A percentile compares a stretch with the other conserved stretches of the same genome.
Conservation (phyloP, 2,888 invertebrate species). For the Diarsia mendica region DNA sequence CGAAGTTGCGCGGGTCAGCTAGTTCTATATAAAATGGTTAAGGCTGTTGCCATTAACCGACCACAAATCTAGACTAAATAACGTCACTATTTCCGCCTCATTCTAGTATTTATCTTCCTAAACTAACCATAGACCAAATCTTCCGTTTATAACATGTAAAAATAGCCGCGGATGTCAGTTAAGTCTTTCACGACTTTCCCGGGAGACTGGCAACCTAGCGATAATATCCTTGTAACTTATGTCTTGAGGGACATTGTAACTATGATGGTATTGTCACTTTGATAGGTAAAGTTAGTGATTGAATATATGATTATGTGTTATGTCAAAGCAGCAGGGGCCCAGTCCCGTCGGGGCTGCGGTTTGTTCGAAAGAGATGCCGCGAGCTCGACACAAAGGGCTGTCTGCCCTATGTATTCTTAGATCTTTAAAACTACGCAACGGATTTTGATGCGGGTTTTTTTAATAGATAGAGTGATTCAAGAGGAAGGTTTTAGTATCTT, state of each 20-base stretch:
- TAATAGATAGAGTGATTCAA: no score
- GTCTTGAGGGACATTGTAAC: not conserved
- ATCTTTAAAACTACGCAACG: no score
- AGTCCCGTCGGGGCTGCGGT: no score
- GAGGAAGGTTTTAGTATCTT: no score
- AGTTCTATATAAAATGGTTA: no score
- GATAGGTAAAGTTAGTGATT: not conserved
- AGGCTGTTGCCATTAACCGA: no score
- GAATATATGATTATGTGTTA: not conserved
- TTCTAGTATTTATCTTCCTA: slow-evolving; percentile 15
- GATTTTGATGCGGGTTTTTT: no score
- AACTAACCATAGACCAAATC: slow-evolving; percentile 4
- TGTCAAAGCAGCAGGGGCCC: no score
- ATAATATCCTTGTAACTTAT: not conserved
- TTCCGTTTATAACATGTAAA: slow-evolving; percentile 17
- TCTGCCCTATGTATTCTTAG: no score
- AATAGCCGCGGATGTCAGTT: slow-evolving; percentile 21
- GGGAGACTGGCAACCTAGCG: not conserved
- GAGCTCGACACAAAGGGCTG: no score
- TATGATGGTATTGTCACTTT: not conserved
- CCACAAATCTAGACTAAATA: not conserved
- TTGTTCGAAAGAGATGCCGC: no score
- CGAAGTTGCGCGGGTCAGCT: no score
- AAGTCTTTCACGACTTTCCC: not conserved
- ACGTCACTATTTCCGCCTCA: slow-evolving; percentile 1